phyloP scores from a whole-genome alignment of 2,113 vertebrate genomes.

The Cygnus buccinator region DNA sequence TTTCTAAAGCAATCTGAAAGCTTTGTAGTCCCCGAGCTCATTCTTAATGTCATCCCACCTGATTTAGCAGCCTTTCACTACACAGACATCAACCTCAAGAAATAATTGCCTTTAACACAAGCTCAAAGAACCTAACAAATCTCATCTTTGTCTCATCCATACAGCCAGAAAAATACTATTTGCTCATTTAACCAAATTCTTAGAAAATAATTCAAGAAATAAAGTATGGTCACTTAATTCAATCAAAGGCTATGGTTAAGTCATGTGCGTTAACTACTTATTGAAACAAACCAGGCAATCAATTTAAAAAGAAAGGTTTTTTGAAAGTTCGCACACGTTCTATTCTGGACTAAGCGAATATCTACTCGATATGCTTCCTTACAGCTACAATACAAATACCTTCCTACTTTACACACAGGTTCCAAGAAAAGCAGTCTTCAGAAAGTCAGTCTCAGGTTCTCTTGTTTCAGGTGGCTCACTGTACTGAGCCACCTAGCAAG shows the following conservation, averaged over 20 bases:
- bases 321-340: not conserved
- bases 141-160: not conserved
- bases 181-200: not conserved
- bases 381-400: conserved; percentile 13
- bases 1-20: not conserved
- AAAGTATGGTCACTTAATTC: not conserved
- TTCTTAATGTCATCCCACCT: not conserved
- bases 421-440: not conserved
- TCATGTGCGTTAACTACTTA: not conserved
- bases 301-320: not conserved
- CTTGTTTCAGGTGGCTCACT: not conserved
- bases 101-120: not conserved
- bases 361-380: not conserved
- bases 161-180: not conserved
- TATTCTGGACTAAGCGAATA: not conserved
- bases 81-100: not conserved
- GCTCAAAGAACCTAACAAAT: not conserved
- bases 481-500: not conserved
- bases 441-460: not conserved
- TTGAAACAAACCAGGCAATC: not conserved
- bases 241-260: not conserved
- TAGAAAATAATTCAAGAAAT: not conserved
- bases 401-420: conserved; percentile 4
- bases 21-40: too few species aligned
- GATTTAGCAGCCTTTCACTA: not conserved